These are phyloP conservation scores for Magallana nippona DNA, from an alignment of 2,888 invertebrate species.

Conservation along the genomic window DNA sequence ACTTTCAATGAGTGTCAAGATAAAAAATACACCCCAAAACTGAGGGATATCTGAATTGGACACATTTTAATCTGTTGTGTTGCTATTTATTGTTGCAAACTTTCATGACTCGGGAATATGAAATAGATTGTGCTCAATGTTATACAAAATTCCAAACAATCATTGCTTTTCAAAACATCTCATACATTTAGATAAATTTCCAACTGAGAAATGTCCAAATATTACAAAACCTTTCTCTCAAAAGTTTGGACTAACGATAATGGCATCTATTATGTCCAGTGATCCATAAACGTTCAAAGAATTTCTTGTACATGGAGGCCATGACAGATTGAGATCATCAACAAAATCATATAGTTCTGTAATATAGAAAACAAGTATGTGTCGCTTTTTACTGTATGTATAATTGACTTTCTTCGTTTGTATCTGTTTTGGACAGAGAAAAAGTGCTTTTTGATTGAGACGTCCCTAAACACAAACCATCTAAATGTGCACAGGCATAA, in stretches of 20 bases:
- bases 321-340: too few species aligned
- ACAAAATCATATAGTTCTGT: background rate
- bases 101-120: constrained; percentile 1
- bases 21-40: too few species aligned
- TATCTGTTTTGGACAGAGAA: background rate
- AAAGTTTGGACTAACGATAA: too few species aligned
- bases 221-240: too few species aligned
- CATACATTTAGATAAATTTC: background rate
- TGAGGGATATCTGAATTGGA: too few species aligned
- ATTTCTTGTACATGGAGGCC: too few species aligned
- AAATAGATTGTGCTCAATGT: constrained; percentile 5
- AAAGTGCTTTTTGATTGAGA: constrained; percentile 1
- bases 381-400: background rate
- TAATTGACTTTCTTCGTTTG: background rate
- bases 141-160: background rate
- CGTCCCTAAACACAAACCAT: constrained; percentile 6
- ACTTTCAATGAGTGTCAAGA: background rate
- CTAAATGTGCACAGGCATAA: constrained; percentile 14
- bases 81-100: constrained; percentile 9
- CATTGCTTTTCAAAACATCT: background rate
- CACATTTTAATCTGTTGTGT: background rate
- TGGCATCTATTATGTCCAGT: too few species aligned
- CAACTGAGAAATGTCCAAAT: too few species aligned
- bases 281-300: too few species aligned
- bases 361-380: background rate